These are phyloP conservation scores for Ceratina australensis DNA, from an alignment of 1,140 invertebrate species.

Conservation along the genomic window DNA sequence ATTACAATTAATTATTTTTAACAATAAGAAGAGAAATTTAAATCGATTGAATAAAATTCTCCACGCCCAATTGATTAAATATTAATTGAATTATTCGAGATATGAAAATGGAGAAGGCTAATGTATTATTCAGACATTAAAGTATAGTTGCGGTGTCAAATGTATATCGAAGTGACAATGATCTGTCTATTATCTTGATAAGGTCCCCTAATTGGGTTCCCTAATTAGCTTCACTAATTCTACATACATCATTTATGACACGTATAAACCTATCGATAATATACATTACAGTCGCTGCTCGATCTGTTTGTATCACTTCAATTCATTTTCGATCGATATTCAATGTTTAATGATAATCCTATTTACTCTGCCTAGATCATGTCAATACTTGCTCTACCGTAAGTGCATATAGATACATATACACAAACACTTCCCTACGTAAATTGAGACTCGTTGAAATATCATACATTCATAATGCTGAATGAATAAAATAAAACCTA, in stretches of 20 bases:
- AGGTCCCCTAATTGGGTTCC: not conserved
- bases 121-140: not conserved
- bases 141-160: not conserved
- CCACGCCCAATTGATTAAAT: too few species aligned
- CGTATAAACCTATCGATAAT: conserved; percentile 2
- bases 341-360: not conserved
- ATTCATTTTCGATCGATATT: not conserved
- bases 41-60: too few species aligned
- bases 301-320: conserved; percentile 12
- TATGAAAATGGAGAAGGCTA: too few species aligned
- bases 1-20: too few species aligned
- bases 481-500: not conserved
- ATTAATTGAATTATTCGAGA: too few species aligned
- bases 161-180: not conserved
- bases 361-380: not conserved
- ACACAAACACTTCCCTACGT: not conserved
- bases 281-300: not conserved
- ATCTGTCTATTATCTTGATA: conserved; percentile 16
- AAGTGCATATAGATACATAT: not conserved
- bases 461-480: too few species aligned
- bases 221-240: conserved; percentile 12
- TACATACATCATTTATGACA: conserved; percentile 14
- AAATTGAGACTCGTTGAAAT: not conserved
- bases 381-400: not conserved
- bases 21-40: too few species aligned